Base-by-base conservation (phyloP, 2,797 vertebrate genomes). In the Karalla daura region DNA sequence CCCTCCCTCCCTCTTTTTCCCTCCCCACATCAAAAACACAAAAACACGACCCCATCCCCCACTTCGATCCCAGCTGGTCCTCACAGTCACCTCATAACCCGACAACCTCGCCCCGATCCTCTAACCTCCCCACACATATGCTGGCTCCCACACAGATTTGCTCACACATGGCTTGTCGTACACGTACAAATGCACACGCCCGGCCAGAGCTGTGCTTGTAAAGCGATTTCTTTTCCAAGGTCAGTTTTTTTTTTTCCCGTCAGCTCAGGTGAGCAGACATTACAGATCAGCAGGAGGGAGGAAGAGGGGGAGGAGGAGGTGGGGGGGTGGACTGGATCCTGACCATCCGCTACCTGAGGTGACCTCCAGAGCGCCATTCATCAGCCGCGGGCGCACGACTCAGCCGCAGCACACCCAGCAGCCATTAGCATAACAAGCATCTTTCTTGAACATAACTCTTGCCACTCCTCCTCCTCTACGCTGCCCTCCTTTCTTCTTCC, bases 381-480 rank as follows among this genome's bases (percentile, higher is more conserved):
- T 88, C 88, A 86, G 73, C 64, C 14, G 3, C 5, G 6, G 64
- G 28, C 30, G 13, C 47, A 6, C 2, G 55, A 55, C 69, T 65
- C 76, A 69, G 53, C 47, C 53, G 36, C 58, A 64, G 72, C 72
- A 70, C 35, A 78, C 56, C 65, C 66, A 64, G 41, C 53, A 66
- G 0, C 69, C 78, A 91, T 90, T 90, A 87, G 80, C 80, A 89
- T 88, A 89, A 89, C 79, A 83, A 85, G 78, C 79, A 76, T 75
- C 76, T 77, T 83, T 78, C 74, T 67, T 49, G 33, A 64, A 46
- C 85, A 87, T 86, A 84, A 85, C 73, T 89, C 87, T 81, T 50
- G 54, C 65, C 39, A 14, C 72, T 71, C 76, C 78, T 76, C 74
- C 80, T 74, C 67, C 71, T 61, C 62, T 27, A 46, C 41, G 0